These are phyloP conservation scores for Acrocephalus kingi DNA, from an alignment of 2,113 vertebrate genomes.

Conservation along the genomic window DNA sequence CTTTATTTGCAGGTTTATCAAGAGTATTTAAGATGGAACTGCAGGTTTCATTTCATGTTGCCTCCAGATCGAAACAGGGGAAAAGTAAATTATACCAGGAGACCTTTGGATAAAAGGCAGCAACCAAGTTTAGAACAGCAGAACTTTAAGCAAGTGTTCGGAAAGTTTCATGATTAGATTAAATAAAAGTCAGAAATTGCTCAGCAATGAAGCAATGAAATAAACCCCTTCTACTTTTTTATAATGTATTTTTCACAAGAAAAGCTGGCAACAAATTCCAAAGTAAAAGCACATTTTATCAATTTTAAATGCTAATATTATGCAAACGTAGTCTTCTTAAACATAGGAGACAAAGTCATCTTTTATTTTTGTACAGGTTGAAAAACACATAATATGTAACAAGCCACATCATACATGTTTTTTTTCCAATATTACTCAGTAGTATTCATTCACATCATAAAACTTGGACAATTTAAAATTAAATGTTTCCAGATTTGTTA, in stretches of 20 bases:
- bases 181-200: neutral
- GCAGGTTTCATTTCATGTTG: neutral
- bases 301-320: neutral
- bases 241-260: neutral
- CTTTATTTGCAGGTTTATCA: neutral
- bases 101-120: neutral
- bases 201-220: neutral
- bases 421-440: neutral
- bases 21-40: neutral
- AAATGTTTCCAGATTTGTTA: neutral
- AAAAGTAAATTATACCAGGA: neutral
- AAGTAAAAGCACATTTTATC: neutral
- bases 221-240: neutral
- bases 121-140: neutral
- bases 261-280: neutral
- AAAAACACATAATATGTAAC: neutral
- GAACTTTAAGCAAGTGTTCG: neutral
- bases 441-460: neutral
- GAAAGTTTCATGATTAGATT: neutral
- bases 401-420: accelerated
- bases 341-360: accelerated
- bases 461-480: neutral
- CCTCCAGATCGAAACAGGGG: neutral
- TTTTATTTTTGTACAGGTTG: neutral
- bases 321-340: neutral